These are phyloP conservation scores for Thalassarche chlororhynchos DNA, from an alignment of 2,113 vertebrate genomes.

Conservation along the genomic window DNA sequence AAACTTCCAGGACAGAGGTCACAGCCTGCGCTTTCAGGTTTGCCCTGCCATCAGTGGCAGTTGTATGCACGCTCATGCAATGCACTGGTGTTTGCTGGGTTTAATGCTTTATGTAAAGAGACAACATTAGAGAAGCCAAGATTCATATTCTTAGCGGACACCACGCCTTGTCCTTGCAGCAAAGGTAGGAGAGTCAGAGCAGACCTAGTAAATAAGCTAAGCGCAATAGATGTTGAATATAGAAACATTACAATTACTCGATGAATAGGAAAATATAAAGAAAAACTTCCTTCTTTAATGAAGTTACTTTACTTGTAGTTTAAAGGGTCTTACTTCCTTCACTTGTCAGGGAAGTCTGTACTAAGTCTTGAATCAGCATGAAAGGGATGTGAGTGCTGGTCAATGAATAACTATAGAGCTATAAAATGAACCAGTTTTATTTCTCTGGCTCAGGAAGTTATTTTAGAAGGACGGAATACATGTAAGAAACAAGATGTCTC, in stretches of 20 bases:
- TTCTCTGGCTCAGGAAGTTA: neutral
- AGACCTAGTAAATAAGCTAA: neutral
- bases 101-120: neutral
- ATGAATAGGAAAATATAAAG: neutral
- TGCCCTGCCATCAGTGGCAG: neutral
- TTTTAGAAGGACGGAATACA: neutral
- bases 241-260: neutral
- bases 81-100: neutral
- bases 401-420: slow-evolving; percentile 41
- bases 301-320: neutral
- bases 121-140: neutral
- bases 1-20: neutral
- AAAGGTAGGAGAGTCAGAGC: neutral
- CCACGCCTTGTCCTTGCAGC: neutral
- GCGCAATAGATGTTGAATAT: no score
- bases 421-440: slow-evolving; percentile 4
- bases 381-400: neutral
- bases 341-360: neutral
- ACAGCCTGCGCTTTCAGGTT: neutral
- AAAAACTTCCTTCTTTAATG: neutral
- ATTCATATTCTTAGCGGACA: neutral
- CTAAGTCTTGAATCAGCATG: neutral
- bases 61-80: rapidly evolving
- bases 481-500: slow-evolving; percentile 51
- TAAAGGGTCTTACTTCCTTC: neutral